phyloP scores from a whole-genome alignment of 2,888 invertebrate species.

The Diarsia brunnea region DNA sequence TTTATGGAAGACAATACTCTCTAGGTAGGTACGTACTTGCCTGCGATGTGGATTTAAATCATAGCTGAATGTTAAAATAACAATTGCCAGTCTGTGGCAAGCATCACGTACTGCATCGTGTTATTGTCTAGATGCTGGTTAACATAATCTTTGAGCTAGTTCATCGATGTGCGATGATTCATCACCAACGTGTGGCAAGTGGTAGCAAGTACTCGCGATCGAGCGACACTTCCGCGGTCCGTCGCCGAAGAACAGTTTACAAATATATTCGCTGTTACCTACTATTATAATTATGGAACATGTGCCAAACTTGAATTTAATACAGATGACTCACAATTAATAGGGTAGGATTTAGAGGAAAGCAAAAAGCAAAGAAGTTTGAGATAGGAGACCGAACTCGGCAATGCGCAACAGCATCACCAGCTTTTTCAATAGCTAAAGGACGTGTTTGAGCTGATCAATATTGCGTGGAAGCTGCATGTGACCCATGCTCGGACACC shows the following conservation, averaged over 20 bases:
- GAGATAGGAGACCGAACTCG: not conserved
- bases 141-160: conserved; percentile 26
- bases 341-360: not conserved
- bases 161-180: conserved; percentile 28
- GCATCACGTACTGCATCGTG: conserved; percentile 14
- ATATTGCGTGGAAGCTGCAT: not conserved
- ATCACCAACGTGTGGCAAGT: conserved; percentile 9
- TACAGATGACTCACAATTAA: not conserved
- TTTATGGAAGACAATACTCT: not conserved
- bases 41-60: not conserved
- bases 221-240: not conserved
- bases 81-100: not conserved
- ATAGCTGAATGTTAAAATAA: not conserved
- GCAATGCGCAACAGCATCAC: not conserved
- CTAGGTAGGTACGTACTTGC: not conserved
- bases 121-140: conserved; percentile 19
- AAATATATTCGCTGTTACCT: conserved; percentile 54
- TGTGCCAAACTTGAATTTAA: not conserved
- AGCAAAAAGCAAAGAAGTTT: not conserved
- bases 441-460: not conserved
- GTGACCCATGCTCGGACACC: no score
- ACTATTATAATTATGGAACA: conserved; percentile 28
- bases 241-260: conserved; percentile 50
- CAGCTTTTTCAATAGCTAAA: not conserved
- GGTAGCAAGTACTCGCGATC: not conserved